These are phyloP conservation scores for Halcyon malimbica DNA, from an alignment of 2,113 vertebrate species.

Conservation along the genomic window DNA sequence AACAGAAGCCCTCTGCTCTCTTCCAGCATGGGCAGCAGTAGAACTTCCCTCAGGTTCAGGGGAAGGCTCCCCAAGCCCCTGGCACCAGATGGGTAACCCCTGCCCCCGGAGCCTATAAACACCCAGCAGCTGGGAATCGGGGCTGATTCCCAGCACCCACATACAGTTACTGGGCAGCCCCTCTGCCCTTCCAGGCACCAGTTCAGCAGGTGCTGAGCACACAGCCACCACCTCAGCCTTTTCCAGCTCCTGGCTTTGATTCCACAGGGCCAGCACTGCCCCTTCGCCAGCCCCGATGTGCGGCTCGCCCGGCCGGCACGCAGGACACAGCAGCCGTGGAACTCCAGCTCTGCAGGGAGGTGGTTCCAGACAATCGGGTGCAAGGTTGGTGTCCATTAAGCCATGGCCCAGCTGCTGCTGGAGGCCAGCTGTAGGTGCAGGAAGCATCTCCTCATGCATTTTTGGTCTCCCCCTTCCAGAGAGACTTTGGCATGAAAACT, in stretches of 20 bases:
- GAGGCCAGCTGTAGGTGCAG: background rate
- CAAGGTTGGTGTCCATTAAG: background rate
- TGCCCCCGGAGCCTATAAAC: background rate
- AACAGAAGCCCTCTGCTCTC: background rate
- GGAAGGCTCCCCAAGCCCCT: background rate
- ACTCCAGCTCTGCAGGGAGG: background rate
- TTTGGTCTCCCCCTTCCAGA: background rate
- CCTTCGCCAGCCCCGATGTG: rapidly evolving
- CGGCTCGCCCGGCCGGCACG: rapidly evolving
- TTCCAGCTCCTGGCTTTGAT: background rate
- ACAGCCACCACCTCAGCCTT: background rate
- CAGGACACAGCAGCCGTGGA: background rate
- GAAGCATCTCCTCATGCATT: rapidly evolving
- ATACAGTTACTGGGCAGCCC: background rate
- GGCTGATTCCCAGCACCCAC: background rate
- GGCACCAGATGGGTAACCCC: background rate
- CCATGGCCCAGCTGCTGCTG: background rate
- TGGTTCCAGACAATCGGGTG: rapidly evolving
- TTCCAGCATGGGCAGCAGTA: background rate
- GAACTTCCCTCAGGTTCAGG: too few relatives aligned
- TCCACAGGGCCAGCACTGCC: background rate
- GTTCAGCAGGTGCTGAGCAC: background rate
- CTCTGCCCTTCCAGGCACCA: rapidly evolving
- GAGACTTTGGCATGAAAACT: background rate
- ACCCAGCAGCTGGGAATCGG: background rate